phyloP scores from a whole-genome alignment of 2,888 invertebrate species.

The Eupithecia inturbata region DNA sequence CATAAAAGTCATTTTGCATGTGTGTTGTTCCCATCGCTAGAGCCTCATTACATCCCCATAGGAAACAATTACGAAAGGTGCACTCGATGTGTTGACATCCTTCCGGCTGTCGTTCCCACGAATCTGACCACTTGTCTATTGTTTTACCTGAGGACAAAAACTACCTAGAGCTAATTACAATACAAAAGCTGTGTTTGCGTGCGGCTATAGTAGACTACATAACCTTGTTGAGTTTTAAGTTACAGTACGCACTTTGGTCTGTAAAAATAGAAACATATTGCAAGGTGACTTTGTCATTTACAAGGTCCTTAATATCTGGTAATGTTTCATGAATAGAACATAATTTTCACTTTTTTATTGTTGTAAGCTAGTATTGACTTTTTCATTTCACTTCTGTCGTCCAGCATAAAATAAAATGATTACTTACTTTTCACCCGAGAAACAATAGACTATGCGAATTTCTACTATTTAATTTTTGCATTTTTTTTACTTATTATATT shows the following conservation, averaged over 20 bases:
- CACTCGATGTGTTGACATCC: conserved; percentile 67
- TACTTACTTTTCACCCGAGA: neutral
- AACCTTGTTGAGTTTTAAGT: neutral
- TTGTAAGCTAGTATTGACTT: neutral
- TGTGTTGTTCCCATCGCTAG: conserved; percentile 23
- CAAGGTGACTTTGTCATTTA: neutral
- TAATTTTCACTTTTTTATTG: neutral
- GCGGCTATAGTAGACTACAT: neutral
- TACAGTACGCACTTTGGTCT: neutral
- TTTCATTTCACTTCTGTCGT: neutral
- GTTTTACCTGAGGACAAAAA: conserved; percentile 28
- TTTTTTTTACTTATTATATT: neutral
- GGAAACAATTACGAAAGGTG: conserved; percentile 69
- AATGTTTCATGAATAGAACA: neutral
- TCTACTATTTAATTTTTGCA: neutral
- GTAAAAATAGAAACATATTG: neutral
- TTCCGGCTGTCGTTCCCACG: conserved; percentile 66
- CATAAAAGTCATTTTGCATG: neutral
- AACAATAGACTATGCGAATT: neutral
- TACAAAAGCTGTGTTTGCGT: conserved; percentile 1
- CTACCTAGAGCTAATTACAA: neutral
- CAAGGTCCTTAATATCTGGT: neutral
- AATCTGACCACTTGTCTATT: conserved; percentile 38
- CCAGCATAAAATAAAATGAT: neutral
- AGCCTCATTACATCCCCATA: conserved; percentile 55